phyloP scores from a whole-genome alignment of 2,797 vertebrate species.

The Leptoclinus maculatus region DNA sequence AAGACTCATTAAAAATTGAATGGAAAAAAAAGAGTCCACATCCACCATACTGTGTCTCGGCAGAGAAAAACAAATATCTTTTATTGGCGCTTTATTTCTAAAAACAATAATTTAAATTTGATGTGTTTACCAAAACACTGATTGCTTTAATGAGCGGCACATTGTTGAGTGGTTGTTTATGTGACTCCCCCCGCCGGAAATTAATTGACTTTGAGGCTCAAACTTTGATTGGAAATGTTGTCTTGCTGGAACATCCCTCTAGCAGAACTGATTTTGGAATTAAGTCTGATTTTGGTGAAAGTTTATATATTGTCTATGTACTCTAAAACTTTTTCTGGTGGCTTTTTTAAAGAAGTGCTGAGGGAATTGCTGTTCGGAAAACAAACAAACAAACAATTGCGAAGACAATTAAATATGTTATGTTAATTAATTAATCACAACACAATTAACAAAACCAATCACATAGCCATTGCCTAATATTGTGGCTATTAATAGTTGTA shows the following conservation, averaged over 20 bases:
- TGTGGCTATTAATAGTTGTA: not conserved
- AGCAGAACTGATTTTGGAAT: constrained; percentile 27
- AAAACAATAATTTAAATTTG: constrained; percentile 64
- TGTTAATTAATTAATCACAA: constrained; percentile 13
- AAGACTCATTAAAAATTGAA: constrained; percentile 61
- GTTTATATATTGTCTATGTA: constrained; percentile 23
- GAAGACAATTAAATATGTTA: constrained; percentile 11
- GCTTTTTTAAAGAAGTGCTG: not conserved
- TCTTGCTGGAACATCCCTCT: constrained; percentile 52
- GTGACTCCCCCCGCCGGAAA: constrained; percentile 52
- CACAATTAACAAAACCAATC: constrained; percentile 49
- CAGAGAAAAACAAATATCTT: constrained; percentile 33
- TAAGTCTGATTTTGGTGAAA: constrained; percentile 8
- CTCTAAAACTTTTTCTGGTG: constrained; percentile 26
- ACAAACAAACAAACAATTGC: constrained; percentile 7
- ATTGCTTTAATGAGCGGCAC: constrained; percentile 68
- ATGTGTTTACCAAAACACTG: constrained; percentile 67
- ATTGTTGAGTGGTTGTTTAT: constrained; percentile 68
- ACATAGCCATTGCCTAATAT: constrained; percentile 1
- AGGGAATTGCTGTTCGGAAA: not conserved
- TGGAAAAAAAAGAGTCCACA: constrained; percentile 14
- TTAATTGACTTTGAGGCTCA: constrained; percentile 69
- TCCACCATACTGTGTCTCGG: constrained; percentile 32
- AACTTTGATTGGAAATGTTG: constrained; percentile 69
- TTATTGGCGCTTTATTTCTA: constrained; percentile 49